Base-by-base conservation (phyloP, 53 echinoderm and acorn worm species). In the Paracentrotus lividus region DNA sequence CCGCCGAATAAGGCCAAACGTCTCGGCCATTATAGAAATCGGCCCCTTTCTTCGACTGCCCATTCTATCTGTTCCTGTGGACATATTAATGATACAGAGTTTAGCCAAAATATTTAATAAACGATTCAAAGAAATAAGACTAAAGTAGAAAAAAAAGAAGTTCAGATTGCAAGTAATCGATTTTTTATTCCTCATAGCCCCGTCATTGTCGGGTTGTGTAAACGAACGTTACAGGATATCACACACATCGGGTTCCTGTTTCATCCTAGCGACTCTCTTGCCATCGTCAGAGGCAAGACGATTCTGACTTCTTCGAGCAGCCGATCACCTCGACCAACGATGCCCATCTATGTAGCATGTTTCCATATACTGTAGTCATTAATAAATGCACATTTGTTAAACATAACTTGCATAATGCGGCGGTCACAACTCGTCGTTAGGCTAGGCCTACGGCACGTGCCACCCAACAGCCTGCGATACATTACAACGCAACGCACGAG, bases 231-330 rank as follows among this genome's bases (percentile, higher is more conserved):
- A 51, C 94, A 97, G 52, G n/a, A 96, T 52, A 52, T 52, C 33
- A 97, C 98, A 7, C 97, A 97, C 98, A 98, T 97, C 24, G 97
- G 94, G 20, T 96, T 97, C 14, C 96, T 94, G 0, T 97, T 98
- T 26, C 95, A 54, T 12, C 97, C 95, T 1, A 97, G 97, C 0
- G 94, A 96, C 56, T 98, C 96, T 16, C 97, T 84, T 18, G 98
- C 98, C 49, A 98, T 93, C 52, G n/a, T n/a, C 88, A 43, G 97
- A 85, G 49, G 98, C 98, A 8, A 88, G 78, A 7, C 95, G 95
- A 84, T 98, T 98, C 88, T 96, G 93, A 85, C n/a, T 95, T 58
- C 91, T n/a, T 96, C 97, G 1, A 96, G 57, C 40, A 96, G 57
- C 40, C 96, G 97, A 1, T 90, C 44, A 49, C 90, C 86, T 5